These are phyloP conservation scores for Pandemis cinnamomeana DNA, from an alignment of 2,888 invertebrate genomes.

Conservation along the genomic window DNA sequence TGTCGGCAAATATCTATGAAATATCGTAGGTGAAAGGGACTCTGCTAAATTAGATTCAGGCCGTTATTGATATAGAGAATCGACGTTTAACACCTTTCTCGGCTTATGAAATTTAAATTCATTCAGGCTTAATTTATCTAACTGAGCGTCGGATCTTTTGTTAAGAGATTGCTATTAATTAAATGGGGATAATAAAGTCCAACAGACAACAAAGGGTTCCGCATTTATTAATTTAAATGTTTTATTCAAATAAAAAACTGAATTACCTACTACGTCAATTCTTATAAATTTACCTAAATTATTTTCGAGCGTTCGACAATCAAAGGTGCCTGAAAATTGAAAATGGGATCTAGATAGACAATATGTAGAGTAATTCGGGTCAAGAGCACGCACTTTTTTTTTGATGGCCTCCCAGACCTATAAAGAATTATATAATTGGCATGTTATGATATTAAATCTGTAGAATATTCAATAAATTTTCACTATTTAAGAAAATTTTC, in stretches of 20 bases:
- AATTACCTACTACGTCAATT: not conserved
- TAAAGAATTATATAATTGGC: too few relatives aligned
- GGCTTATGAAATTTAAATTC: slow-evolving; percentile 40
- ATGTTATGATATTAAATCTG: too few relatives aligned
- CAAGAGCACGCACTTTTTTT: too few relatives aligned
- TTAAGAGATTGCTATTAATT: slow-evolving; percentile 39
- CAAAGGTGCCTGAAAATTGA: not conserved
- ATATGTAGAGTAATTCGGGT: too few relatives aligned
- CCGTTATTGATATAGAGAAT: slow-evolving; percentile 43
- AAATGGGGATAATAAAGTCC: slow-evolving; percentile 29
- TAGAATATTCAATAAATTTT: too few relatives aligned
- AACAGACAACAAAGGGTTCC: slow-evolving; percentile 21
- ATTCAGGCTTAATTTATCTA: slow-evolving; percentile 36
- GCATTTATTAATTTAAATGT: slow-evolving; percentile 22
- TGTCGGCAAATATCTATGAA: slow-evolving; percentile 71
- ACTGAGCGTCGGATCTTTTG: slow-evolving; percentile 36
- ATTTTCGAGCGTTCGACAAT: not conserved
- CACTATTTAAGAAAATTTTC: too few relatives aligned
- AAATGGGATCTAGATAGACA: not conserved
- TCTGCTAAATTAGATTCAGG: slow-evolving; percentile 40
- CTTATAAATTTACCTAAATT: not conserved
- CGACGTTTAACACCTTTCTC: slow-evolving; percentile 44
- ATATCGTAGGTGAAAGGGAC: slow-evolving; percentile 59
- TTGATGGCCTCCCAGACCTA: too few relatives aligned
- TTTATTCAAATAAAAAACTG: slow-evolving; percentile 19